Evolutionary conservation across 2,113 vertebrate species (phyloP), one percentile per base, ranked within the genome.

Genomic region (Collichthys lucidus): DNA sequence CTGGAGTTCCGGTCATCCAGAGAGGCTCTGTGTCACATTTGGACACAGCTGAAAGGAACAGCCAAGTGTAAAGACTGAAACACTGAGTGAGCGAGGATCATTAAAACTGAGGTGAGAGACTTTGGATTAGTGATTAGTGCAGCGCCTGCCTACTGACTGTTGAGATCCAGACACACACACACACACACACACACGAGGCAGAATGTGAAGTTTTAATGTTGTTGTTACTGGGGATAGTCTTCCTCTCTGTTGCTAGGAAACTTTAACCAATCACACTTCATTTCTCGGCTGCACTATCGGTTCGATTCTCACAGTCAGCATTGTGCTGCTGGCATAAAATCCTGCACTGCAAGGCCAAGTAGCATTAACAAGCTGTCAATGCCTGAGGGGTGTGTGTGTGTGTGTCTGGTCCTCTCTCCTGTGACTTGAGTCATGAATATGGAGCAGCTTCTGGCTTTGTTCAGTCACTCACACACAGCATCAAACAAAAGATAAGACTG

Each of bases 331-430:
- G 14, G 62, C 74, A 68, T 63, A 42, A 63, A 57, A 80, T 78
- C 64, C 78, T 80, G 49, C 29, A 78, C 74, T 74, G 74, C 64
- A 74, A 83, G 29, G 40, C 76, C 77, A 72, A 65, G 74, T 64
- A 61, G 77, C 73, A 60, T 83, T 86, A 83, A 86, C 72, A 77
- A 83, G 83, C 80, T 73, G 63, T 80, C 72, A 42, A 46, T 61
- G 62, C 84, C 79, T 56, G 73, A 64, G 66, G 83, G 62, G 47
- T 59, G 62, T 65, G 74, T 55, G 62, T 65, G 74, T 55, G 65
- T 64, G 80, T 80, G 17, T 80, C 50, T 82, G 67, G 31, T 65
- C 19, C 52, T n/a, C 57, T 65, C 76, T 85, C 76, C 71, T 62
- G 44, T 49, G 83, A 74, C 44, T 79, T 17, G 9, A 66, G 40